These are phyloP conservation scores for Phaetusa simplex DNA, from an alignment of 2,113 vertebrate genomes.

Conservation along the genomic window DNA sequence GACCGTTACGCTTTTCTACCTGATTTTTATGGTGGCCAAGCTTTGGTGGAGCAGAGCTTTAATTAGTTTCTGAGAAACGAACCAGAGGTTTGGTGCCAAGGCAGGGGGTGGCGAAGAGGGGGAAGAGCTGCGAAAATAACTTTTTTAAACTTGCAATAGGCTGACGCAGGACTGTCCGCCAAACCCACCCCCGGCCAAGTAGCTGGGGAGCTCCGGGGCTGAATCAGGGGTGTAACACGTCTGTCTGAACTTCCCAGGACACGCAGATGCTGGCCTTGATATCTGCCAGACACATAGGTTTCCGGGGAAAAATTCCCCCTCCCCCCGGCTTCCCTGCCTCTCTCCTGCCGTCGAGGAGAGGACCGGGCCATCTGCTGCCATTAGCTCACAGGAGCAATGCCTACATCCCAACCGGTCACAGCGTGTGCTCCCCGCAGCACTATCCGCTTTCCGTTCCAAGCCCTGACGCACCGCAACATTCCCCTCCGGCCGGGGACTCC, in stretches of 20 bases:
- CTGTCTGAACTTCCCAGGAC: neutral
- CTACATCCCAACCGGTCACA: neutral
- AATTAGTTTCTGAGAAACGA: neutral
- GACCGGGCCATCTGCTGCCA: neutral
- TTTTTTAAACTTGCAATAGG: neutral
- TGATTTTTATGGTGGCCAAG: neutral
- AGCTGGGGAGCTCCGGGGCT: neutral
- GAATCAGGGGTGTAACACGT: accelerated
- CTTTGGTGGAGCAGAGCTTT: neutral
- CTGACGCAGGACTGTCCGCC: neutral
- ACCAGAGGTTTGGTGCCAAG: neutral
- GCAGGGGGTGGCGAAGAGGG: neutral
- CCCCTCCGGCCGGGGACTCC: neutral
- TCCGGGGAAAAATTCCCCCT: neutral
- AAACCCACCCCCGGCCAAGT: neutral
- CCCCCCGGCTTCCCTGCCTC: neutral
- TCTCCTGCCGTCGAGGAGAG: neutral
- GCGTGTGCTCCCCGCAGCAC: neutral
- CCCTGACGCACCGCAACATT: neutral
- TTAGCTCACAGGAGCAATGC: neutral
- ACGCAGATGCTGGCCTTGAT: neutral
- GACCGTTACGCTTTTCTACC: neutral
- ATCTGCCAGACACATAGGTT: neutral
- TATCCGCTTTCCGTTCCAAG: neutral
- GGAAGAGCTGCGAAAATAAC: neutral